Conservation (phyloP, 2,888 invertebrate genomes). For the Drosophila planitibia region DNA sequence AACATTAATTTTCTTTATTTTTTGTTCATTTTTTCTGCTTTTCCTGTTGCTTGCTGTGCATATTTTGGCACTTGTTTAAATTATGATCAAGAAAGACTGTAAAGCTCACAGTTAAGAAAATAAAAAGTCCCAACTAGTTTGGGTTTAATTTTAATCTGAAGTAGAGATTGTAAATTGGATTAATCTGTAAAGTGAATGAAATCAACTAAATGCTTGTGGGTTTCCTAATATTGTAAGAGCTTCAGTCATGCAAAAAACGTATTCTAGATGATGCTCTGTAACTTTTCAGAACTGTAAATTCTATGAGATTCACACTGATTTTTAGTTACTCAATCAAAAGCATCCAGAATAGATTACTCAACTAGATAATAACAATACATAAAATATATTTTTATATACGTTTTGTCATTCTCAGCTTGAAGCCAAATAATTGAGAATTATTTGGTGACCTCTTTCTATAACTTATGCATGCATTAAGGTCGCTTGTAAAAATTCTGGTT, state of each 20-base stretch:
- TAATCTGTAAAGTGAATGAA: neutral
- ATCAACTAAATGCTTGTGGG: neutral
- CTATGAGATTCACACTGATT: neutral
- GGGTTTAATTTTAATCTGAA: conserved; percentile 4
- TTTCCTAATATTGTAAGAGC: neutral
- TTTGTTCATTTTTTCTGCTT: conserved; percentile 37
- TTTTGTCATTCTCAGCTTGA: neutral
- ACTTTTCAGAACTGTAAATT: neutral
- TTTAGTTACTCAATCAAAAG: neutral
- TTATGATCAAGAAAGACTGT: conserved; percentile 40
- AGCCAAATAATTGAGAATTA: neutral
- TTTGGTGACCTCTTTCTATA: too few relatives aligned
- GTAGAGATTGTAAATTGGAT: neutral
- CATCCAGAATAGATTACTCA: neutral
- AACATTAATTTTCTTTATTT: conserved; percentile 74
- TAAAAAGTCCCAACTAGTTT: neutral
- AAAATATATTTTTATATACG: neutral
- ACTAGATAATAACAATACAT: neutral
- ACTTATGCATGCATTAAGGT: too few relatives aligned
- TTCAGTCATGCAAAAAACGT: neutral
- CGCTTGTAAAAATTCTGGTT: neutral
- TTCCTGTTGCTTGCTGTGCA: conserved; percentile 34
- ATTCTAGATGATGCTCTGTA: too few relatives aligned
- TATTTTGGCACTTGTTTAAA: conserved; percentile 57
- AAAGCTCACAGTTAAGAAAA: neutral